Conservation (phyloP, 1,140 invertebrate species). For the Leptinotarsa undecemlineata region DNA sequence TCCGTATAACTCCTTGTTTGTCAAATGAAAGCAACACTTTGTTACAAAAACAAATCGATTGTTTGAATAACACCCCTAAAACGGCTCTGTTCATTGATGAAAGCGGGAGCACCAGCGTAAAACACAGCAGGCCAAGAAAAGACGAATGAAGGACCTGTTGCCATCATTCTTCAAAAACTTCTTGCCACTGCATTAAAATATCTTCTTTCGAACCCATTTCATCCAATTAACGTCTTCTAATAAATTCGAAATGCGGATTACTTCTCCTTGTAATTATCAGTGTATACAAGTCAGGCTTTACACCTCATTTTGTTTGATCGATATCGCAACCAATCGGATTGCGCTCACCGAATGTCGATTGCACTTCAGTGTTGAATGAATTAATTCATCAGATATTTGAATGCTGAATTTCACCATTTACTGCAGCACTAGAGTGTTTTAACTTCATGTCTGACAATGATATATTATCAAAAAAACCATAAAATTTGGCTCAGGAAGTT, state of each 20-base stretch:
- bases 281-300: neutral
- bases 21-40: neutral
- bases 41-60: conserved; percentile 4
- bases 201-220: neutral
- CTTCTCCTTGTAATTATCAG: conserved; percentile 3
- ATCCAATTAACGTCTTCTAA: conserved; percentile 3
- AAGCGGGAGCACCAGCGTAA: neutral
- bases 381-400: neutral
- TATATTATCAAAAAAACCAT: too few relatives aligned
- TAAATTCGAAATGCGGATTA: neutral
- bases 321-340: neutral
- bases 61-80: conserved; percentile 2
- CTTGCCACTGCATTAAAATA: conserved; percentile 2
- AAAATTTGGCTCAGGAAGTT: too few relatives aligned
- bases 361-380: neutral
- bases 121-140: neutral
- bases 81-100: conserved; percentile 5
- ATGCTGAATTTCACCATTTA: neutral
- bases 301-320: conserved; percentile 2
- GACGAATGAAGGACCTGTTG: neutral
- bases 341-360: neutral
- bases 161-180: neutral
- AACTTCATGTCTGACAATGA: neutral
- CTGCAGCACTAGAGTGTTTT: neutral
- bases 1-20: neutral